These are phyloP conservation scores for Chelonus formosanus DNA, from an alignment of 2,888 invertebrate species.

Conservation along the genomic window DNA sequence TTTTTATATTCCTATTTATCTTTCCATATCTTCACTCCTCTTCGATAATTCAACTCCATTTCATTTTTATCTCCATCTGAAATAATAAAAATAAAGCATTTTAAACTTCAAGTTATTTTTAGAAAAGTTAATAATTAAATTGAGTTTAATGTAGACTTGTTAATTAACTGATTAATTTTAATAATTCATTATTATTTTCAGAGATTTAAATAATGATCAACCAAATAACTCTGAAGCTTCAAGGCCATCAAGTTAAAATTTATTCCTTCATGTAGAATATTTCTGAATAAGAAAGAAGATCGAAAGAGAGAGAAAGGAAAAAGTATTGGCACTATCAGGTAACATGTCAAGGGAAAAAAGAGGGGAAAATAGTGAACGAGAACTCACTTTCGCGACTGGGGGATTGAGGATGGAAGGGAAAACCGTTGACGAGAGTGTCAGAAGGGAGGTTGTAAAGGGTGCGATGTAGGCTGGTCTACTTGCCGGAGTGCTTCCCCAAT, in stretches of 20 bases:
- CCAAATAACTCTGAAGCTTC: too few species aligned
- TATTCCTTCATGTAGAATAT: too few species aligned
- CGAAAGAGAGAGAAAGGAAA: constrained; percentile 44
- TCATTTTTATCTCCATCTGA: constrained; percentile 23
- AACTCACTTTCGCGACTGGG: constrained; percentile 40
- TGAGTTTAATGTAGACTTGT: too few species aligned
- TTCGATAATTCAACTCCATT: not conserved
- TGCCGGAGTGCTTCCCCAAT: constrained; percentile 63
- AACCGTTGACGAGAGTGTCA: constrained; percentile 35
- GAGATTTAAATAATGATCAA: too few species aligned
- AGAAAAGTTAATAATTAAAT: too few species aligned
- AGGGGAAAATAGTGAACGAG: constrained; percentile 57
- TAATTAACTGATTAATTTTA: too few species aligned
- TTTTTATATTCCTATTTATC: not conserved
- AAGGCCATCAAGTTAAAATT: too few species aligned
- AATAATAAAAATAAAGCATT: not conserved
- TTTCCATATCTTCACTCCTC: too few species aligned
- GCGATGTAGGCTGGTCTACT: constrained; percentile 60
- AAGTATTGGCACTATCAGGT: not conserved
- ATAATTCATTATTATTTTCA: too few species aligned
- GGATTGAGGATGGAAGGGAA: constrained; percentile 32
- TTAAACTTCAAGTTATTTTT: too few species aligned
- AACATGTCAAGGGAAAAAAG: constrained; percentile 25
- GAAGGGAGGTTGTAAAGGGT: constrained; percentile 38
- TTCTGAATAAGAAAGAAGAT: constrained; percentile 47